Percentiles rank a stretch among this genome's conserved stretches.
Evolutionary conservation across 2,113 vertebrate species (phyloP).

Genomic region (Sylvia atricapilla): DNA sequence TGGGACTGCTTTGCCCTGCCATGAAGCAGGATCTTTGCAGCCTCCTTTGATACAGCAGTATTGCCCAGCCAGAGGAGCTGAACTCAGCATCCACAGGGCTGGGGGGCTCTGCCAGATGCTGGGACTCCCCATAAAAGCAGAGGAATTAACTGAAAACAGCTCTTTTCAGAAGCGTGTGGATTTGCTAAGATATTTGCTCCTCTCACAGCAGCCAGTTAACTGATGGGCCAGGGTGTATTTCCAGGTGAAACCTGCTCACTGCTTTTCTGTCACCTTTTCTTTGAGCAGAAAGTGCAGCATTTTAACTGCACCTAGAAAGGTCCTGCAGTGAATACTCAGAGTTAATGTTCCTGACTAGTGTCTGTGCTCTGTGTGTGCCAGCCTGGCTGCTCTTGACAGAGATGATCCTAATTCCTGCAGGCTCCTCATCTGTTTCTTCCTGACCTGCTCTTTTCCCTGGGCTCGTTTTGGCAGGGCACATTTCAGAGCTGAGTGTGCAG

Average conservation of each 20-base stretch:
- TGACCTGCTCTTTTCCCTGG: neutral
- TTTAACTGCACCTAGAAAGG: neutral
- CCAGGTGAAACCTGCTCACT: neutral
- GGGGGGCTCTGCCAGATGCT: neutral
- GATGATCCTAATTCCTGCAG: neutral
- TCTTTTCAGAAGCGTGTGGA: neutral
- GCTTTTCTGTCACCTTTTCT: neutral
- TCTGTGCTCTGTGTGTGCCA: neutral
- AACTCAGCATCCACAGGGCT: neutral
- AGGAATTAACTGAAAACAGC: neutral
- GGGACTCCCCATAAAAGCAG: neutral
- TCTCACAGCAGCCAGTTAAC: neutral
- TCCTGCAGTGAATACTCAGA: neutral
- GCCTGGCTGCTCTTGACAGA: neutral
- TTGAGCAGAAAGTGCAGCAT: neutral
- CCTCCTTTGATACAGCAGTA: neutral
- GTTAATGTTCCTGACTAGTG: neutral
- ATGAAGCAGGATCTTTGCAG: neutral
- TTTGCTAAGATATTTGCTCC: neutral
- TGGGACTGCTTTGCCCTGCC: neutral
- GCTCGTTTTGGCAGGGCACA: neutral
- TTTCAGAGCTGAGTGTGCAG: neutral
- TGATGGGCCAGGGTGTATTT: neutral
- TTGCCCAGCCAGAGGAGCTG: neutral
- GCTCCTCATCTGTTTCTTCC: neutral